A percentile compares a stretch with the other conserved stretches of the same genome.
These are phyloP conservation scores for Suillia variegata DNA, from an alignment of 2,888 invertebrate species.

Conservation along the genomic window DNA sequence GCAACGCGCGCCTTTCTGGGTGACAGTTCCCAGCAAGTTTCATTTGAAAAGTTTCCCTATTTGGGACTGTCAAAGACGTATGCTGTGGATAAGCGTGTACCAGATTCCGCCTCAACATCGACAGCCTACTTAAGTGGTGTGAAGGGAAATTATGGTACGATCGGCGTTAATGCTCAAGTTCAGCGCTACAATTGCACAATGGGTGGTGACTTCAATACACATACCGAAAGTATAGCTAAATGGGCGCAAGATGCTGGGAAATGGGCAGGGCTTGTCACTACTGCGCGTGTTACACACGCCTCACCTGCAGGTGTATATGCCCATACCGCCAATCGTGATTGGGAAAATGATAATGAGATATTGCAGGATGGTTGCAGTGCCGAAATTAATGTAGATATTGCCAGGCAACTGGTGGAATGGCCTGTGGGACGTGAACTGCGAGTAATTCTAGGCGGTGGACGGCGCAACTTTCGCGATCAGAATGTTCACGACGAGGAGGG, in stretches of 20 bases:
- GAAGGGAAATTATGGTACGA: conserved; percentile 77
- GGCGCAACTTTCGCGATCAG: conserved; percentile 44
- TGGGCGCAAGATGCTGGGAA: conserved; percentile 73
- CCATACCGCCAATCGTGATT: conserved; percentile 70
- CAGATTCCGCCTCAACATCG: conserved; percentile 82
- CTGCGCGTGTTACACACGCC: conserved; percentile 78
- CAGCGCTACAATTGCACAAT: conserved; percentile 68
- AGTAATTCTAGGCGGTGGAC: conserved; percentile 63
- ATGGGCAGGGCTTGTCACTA: conserved; percentile 73
- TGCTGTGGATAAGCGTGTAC: conserved; percentile 75
- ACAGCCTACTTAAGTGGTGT: conserved; percentile 81
- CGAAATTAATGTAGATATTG: conserved; percentile 70
- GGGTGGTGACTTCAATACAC: conserved; percentile 64
- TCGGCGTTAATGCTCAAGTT: conserved; percentile 75
- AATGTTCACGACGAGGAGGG: conserved; percentile 64
- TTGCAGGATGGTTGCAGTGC: conserved; percentile 57
- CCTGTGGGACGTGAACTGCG: conserved; percentile 73
- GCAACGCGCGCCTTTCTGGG: conserved; percentile 70
- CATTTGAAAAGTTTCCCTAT: conserved; percentile 70
- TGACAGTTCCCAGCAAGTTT: conserved; percentile 67
- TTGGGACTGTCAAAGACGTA: conserved; percentile 68
- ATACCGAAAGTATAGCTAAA: conserved; percentile 70
- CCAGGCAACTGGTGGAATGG: conserved; percentile 70
- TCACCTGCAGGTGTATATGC: conserved; percentile 76
- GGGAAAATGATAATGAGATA: conserved; percentile 71